A percentile compares a stretch with the other conserved stretches of the same genome.
phyloP scores from a whole-genome alignment of 2,888 invertebrate species.

The Drosophila greeni region DNA sequence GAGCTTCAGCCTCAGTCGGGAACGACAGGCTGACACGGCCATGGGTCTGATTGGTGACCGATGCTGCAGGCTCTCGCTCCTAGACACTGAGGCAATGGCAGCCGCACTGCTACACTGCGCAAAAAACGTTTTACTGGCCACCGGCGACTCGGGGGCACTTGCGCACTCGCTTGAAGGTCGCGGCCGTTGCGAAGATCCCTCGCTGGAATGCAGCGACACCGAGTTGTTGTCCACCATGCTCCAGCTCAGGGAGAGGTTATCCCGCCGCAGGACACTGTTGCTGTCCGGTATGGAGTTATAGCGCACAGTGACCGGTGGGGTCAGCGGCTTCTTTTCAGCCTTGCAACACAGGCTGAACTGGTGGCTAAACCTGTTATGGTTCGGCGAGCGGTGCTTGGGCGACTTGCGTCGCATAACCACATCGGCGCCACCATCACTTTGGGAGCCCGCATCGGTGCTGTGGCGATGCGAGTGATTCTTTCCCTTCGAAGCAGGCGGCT shows the following conservation, averaged over 20 bases:
- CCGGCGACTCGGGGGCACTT: slow-evolving; percentile 78
- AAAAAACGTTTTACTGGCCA: slow-evolving; percentile 72
- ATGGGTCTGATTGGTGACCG: slow-evolving; percentile 76
- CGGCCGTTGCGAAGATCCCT: slow-evolving; percentile 55
- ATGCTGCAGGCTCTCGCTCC: slow-evolving; percentile 65
- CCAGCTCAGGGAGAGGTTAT: slow-evolving; percentile 74
- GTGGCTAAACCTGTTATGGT: slow-evolving; percentile 78
- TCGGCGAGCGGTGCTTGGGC: slow-evolving; percentile 74
- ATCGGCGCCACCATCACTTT: slow-evolving; percentile 71
- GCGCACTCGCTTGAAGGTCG: slow-evolving; percentile 74
- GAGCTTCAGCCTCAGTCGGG: slow-evolving; percentile 77
- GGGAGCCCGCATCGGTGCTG: slow-evolving; percentile 71
- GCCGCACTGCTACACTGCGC: slow-evolving; percentile 46
- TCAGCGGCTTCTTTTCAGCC: slow-evolving; percentile 75
- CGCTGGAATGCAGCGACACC: slow-evolving; percentile 66
- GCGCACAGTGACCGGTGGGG: slow-evolving; percentile 77
- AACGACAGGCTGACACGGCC: slow-evolving; percentile 78
- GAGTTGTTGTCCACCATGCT: slow-evolving; percentile 70
- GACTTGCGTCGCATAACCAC: slow-evolving; percentile 70
- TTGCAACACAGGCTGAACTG: slow-evolving; percentile 78
- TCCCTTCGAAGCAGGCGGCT: slow-evolving; percentile 61
- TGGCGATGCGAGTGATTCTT: slow-evolving; percentile 69
- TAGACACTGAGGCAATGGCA: slow-evolving; percentile 64
- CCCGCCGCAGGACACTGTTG: slow-evolving; percentile 57
- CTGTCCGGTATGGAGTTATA: slow-evolving; percentile 77